Conservation (phyloP, 2,797 vertebrate genomes). For the Oreochromis grahami region DNA sequence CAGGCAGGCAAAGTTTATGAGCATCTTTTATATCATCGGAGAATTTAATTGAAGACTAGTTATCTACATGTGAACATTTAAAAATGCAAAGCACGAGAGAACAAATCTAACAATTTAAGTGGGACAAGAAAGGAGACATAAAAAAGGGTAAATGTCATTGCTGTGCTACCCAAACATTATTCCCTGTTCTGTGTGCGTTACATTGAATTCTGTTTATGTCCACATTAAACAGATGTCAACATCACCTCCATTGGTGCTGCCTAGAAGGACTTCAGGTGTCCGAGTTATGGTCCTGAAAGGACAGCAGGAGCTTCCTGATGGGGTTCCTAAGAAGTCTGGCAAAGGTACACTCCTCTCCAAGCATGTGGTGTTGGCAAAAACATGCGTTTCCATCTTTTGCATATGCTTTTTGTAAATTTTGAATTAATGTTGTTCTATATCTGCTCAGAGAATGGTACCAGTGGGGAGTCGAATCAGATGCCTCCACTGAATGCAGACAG, state of each 20-base stretch:
- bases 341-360: constrained; percentile 30
- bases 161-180: neutral
- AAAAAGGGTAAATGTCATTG: neutral
- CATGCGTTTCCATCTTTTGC: neutral
- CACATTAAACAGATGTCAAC: constrained; percentile 48
- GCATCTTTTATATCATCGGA: neutral
- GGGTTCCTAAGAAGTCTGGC: neutral
- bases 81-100: neutral
- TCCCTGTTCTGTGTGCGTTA: neutral
- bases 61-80: neutral
- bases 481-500: constrained; percentile 38
- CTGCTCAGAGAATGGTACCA: constrained; percentile 38
- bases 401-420: neutral
- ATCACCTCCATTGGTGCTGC: constrained; percentile 16
- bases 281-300: constrained; percentile 40
- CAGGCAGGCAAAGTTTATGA: neutral
- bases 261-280: constrained; percentile 44
- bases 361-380: neutral
- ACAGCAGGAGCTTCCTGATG: neutral
- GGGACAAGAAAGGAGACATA: neutral
- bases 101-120: neutral
- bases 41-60: neutral
- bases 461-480: neutral
- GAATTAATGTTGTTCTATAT: neutral
- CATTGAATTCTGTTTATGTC: neutral